phyloP scores from a whole-genome alignment of 1,140 invertebrate genomes.

The Drosophila sechellia region DNA sequence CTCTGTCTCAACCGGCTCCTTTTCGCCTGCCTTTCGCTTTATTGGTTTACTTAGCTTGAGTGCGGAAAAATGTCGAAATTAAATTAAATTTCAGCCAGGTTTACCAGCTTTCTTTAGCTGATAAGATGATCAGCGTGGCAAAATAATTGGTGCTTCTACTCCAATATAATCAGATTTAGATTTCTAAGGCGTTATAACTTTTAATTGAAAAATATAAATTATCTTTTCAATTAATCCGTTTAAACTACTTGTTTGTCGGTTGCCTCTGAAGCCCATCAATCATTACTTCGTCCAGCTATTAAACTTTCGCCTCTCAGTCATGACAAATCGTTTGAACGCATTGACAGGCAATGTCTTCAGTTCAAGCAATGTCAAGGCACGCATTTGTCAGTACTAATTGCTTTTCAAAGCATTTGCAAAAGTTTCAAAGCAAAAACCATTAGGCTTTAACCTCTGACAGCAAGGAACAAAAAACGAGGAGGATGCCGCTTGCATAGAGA shows the following conservation, averaged over 20 bases:
- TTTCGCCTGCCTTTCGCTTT: conserved; percentile 10
- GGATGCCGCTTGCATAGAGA: conserved; percentile 1
- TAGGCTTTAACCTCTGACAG: conserved; percentile 27
- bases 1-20: conserved; percentile 6
- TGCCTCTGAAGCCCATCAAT: conserved; percentile 16
- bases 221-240: not conserved
- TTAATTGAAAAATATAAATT: not conserved
- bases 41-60: conserved; percentile 36
- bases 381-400: conserved; percentile 73
- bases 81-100: conserved; percentile 57
- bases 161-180: no score
- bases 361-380: conserved; percentile 42
- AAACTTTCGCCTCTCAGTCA: conserved; percentile 6
- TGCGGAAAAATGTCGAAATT: conserved; percentile 51
- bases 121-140: not conserved
- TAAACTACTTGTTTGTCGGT: not conserved
- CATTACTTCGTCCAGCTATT: conserved; percentile 5
- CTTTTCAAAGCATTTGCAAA: conserved; percentile 61
- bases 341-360: conserved; percentile 49
- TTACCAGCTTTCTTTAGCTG: conserved; percentile 5
- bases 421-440: conserved; percentile 26
- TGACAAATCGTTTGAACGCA: conserved; percentile 47
- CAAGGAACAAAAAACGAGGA: not conserved
- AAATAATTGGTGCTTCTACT: not conserved
- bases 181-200: not conserved